Base-by-base conservation (phyloP, 1,140 invertebrate species). In the Macrostomum lignano region DNA sequence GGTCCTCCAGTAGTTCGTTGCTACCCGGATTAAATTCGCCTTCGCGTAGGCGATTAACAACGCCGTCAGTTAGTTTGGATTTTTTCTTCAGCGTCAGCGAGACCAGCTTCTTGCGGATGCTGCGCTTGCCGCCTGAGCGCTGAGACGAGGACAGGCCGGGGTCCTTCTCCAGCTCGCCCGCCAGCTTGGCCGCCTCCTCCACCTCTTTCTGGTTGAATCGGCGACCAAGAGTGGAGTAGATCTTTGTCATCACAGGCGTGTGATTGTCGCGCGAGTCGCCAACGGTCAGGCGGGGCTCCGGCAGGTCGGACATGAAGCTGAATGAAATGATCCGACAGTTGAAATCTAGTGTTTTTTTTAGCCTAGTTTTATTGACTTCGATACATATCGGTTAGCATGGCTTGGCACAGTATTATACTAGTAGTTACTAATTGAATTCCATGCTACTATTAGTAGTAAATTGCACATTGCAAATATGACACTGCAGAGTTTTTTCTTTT, bases 181-280 rank as follows among this genome's bases (percentile, higher is more conserved):
- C 31, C 54, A 79, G 61, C 6, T 42, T 46, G 58, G 86, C 78
- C 15, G 81, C 81, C 53, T 93, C 81, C 55, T 88, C 79, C 44
- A 93, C 81, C 58, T 94, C 84, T 64, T 91, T 61, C 38, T 55
- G 55, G 38, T 88, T 91, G 44, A 94, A 94, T 61, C 91, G 93
- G 23, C 84, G 65, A 0, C 86, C 84, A 10, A 96, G 61, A 0
- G 86, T 94, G 0, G 81, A 81, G 6, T 86, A 91, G 1, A 96
- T 84, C 61, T 91, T 91, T 6, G 79, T 86, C 86, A 94, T 94
- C 0, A 94, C 82, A 4, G 84, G 88, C 0, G 81, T 91, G 39
- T 74, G 93, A 5, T 28, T 28, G 3, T 3, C 26, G 15, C 9
- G 26, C 5, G 25, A 10, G 22, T n/a, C 10, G 21, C 30, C 32